These are phyloP conservation scores for Morinoia aosen DNA, from an alignment of 2,888 invertebrate genomes.

Conservation along the genomic window DNA sequence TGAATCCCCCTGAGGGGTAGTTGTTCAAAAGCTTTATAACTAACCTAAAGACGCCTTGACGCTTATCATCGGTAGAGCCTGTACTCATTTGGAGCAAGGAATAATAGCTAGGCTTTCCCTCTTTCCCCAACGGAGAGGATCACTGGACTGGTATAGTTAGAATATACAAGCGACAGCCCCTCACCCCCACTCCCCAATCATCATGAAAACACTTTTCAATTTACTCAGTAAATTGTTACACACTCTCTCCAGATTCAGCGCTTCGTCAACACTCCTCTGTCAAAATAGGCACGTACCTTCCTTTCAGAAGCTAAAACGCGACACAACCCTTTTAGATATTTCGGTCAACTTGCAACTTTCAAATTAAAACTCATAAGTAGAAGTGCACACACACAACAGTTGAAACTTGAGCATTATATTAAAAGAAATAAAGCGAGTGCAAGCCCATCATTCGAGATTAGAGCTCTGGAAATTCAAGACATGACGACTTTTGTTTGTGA, in stretches of 20 bases:
- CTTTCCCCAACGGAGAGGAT: too few relatives aligned
- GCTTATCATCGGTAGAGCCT: too few relatives aligned
- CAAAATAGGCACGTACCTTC: not conserved
- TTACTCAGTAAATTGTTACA: not conserved
- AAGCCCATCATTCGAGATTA: not conserved
- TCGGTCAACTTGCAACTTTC: not conserved
- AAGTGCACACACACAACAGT: not conserved
- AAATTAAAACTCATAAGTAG: not conserved
- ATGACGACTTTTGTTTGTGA: not conserved
- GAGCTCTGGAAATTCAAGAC: not conserved
- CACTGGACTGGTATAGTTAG: too few relatives aligned
- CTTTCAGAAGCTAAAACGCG: not conserved
- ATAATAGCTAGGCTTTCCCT: too few relatives aligned
- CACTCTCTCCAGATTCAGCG: not conserved
- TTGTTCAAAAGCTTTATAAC: too few relatives aligned
- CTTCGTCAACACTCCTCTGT: not conserved
- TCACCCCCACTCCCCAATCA: not conserved
- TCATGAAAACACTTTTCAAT: not conserved
- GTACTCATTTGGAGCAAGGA: too few relatives aligned
- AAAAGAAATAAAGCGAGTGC: not conserved
- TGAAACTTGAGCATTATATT: not conserved
- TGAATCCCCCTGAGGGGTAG: too few relatives aligned
- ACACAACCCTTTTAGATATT: not conserved
- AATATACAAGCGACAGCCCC: too few relatives aligned
- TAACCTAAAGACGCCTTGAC: too few relatives aligned